Evolutionary conservation across 1,140 invertebrate genomes (phyloP).

Genomic region (Aphelenchoides fujianensis): DNA sequence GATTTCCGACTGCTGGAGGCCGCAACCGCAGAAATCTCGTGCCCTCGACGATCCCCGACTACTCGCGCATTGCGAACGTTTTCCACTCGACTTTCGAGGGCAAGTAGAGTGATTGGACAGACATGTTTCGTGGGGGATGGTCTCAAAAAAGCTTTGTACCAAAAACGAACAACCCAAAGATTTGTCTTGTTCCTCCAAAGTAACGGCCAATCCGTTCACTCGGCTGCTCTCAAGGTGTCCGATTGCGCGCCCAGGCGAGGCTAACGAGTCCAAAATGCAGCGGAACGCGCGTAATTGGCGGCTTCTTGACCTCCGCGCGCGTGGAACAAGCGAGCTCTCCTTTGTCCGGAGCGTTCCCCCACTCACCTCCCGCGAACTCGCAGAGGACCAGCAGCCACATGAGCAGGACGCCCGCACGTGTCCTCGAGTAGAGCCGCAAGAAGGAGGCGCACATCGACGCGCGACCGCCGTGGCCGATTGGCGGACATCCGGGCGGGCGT

Average conservation of each 20-base stretch:
- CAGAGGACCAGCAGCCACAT: slow-evolving; percentile 5
- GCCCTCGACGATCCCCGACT: background rate
- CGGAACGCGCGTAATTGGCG: background rate
- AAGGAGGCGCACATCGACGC: background rate
- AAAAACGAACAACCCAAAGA: too few relatives aligned
- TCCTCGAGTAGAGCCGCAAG: too few relatives aligned
- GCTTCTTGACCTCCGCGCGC: too few relatives aligned
- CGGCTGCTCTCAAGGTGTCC: background rate
- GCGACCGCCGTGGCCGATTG: background rate
- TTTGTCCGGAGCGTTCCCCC: background rate
- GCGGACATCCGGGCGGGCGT: background rate
- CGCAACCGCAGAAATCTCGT: too few relatives aligned
- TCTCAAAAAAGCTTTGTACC: background rate
- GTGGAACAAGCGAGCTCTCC: background rate
- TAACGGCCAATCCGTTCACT: background rate
- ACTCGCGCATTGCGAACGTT: background rate
- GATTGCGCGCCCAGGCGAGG: background rate
- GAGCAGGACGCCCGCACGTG: background rate
- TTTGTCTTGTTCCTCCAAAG: too few relatives aligned
- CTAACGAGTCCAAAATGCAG: background rate
- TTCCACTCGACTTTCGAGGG: background rate
- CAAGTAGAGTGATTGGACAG: background rate
- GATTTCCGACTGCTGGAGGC: too few relatives aligned
- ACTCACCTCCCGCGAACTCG: slow-evolving; percentile 9
- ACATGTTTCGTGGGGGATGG: background rate